These are phyloP conservation scores for Alligator mississippiensis DNA, from an alignment of 2,113 vertebrate species.

Conservation along the genomic window DNA sequence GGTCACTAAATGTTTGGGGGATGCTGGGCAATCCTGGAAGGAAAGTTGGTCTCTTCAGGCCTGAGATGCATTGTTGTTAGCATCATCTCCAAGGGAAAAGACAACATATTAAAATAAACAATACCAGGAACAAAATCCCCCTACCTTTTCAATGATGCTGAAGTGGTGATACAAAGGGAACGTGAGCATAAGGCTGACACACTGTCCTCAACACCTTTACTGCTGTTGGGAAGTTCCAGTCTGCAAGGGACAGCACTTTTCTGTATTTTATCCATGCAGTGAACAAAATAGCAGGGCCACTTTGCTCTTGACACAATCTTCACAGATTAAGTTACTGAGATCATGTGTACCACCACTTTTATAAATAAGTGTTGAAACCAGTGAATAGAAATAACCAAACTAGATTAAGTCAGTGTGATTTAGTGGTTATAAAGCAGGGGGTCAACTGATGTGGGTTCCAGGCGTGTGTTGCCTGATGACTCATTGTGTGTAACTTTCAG, in stretches of 20 bases:
- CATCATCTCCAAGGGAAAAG: not conserved
- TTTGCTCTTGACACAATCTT: not conserved
- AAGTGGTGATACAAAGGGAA: constrained; percentile 37
- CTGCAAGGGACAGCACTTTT: constrained; percentile 47
- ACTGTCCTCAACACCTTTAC: constrained; percentile 11
- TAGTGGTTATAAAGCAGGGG: not conserved
- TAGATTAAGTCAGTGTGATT: not conserved
- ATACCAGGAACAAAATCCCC: not conserved
- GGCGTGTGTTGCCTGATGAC: not conserved
- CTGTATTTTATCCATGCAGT: not conserved
- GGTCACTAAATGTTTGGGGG: not conserved
- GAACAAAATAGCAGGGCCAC: not conserved
- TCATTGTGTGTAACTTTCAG: not conserved
- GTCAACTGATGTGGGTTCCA: not conserved
- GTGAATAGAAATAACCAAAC: constrained; percentile 2
- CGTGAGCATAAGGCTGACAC: constrained; percentile 4
- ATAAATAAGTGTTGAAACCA: not conserved
- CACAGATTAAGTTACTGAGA: not conserved
- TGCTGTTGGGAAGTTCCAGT: constrained; percentile 30
- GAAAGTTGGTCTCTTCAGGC: not conserved
- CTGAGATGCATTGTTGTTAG: not conserved
- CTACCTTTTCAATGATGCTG: not conserved
- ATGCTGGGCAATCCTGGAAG: not conserved
- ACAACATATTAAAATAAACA: not conserved
- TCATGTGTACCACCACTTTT: not conserved